A percentile compares a stretch with the other conserved stretches of the same genome.
These are phyloP conservation scores for Hanleya hanleyi DNA, from an alignment of 2,888 invertebrate species.

Conservation along the genomic window DNA sequence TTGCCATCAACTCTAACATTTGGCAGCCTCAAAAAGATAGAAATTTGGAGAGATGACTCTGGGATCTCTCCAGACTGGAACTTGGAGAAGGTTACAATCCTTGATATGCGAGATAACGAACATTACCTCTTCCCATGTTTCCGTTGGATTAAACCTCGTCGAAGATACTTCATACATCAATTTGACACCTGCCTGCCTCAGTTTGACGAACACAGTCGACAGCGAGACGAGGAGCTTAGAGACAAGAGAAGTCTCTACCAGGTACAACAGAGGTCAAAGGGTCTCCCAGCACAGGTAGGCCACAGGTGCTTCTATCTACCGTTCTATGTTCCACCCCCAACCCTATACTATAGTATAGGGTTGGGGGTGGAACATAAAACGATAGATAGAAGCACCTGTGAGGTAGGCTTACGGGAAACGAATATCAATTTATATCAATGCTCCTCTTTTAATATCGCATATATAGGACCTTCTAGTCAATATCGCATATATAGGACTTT, in stretches of 20 bases:
- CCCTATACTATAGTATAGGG: too few relatives aligned
- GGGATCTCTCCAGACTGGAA: constrained; percentile 73
- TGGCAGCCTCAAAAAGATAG: constrained; percentile 56
- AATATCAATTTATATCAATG: too few relatives aligned
- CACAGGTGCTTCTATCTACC: too few relatives aligned
- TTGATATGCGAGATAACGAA: constrained; percentile 52
- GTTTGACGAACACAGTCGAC: constrained; percentile 66
- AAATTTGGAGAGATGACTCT: constrained; percentile 71
- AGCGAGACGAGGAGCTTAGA: constrained; percentile 68
- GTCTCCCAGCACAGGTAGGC: constrained; percentile 67
- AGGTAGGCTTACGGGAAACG: too few relatives aligned
- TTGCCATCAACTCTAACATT: constrained; percentile 21
- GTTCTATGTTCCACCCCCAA: too few relatives aligned
- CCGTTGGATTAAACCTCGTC: constrained; percentile 72
- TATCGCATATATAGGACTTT: too few relatives aligned
- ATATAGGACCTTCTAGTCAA: too few relatives aligned
- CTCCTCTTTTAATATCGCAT: too few relatives aligned
- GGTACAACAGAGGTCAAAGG: constrained; percentile 44
- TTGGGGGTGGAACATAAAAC: too few relatives aligned
- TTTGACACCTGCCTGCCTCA: constrained; percentile 73
- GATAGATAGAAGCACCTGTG: too few relatives aligned
- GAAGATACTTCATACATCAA: constrained; percentile 68
- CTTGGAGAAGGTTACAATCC: constrained; percentile 62
- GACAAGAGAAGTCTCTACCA: constrained; percentile 64
- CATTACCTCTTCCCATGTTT: constrained; percentile 71